These are phyloP conservation scores for Pogonophryne albipinna DNA, from an alignment of 2,797 vertebrate genomes.

Conservation along the genomic window DNA sequence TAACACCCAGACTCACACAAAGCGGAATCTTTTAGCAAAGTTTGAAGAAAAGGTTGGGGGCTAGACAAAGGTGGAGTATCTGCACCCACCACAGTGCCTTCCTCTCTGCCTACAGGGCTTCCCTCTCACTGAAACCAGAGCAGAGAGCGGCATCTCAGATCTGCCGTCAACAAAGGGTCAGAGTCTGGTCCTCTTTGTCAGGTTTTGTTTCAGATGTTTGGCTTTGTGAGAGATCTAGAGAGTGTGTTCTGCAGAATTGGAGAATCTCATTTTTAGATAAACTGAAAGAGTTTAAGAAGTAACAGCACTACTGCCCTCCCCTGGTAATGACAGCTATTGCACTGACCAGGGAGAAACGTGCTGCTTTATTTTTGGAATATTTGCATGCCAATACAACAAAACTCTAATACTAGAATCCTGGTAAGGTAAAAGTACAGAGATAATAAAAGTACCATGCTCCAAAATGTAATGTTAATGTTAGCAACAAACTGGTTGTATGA, in stretches of 20 bases:
- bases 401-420: neutral
- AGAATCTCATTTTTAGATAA: neutral
- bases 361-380: neutral
- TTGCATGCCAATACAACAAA: neutral
- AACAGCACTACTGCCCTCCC: slow-evolving; percentile 70
- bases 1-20: slow-evolving; percentile 50
- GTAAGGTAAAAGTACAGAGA: neutral
- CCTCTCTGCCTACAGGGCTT: slow-evolving; percentile 62
- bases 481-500: neutral
- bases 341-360: neutral
- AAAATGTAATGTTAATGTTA: no score
- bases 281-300: neutral
- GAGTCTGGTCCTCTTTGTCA: slow-evolving; percentile 48
- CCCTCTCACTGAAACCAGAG: slow-evolving; percentile 46
- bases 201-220: slow-evolving; percentile 61
- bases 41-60: slow-evolving; percentile 45
- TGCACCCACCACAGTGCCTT: slow-evolving; percentile 36
- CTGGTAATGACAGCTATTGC: slow-evolving; percentile 50
- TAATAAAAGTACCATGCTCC: neutral
- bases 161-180: slow-evolving; percentile 44
- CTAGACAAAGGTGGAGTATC: slow-evolving; percentile 54
- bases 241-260: slow-evolving; percentile 11
- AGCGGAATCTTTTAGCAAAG: slow-evolving; percentile 46
- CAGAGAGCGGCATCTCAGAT: slow-evolving; percentile 48
- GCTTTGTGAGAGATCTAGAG: slow-evolving; percentile 48